Conservation (phyloP, 1,140 invertebrate species). For the Saxidomus purpurata region DNA sequence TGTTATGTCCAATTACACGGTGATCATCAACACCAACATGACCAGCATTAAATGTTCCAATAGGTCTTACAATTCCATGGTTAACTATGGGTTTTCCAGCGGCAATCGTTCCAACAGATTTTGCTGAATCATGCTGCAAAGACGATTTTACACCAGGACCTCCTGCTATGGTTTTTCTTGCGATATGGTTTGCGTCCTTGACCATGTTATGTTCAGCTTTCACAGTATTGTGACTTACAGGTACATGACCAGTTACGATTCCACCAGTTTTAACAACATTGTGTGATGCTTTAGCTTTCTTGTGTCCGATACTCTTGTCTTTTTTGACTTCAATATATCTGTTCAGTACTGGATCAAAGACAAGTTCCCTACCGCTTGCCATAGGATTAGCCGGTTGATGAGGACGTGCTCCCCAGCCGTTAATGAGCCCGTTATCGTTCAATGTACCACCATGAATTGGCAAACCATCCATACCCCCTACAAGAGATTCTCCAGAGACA, state of each 20-base stretch:
- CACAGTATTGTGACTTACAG: neutral
- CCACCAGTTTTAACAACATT: neutral
- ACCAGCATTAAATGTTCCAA: conserved; percentile 2
- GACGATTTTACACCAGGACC: neutral
- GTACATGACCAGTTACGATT: neutral
- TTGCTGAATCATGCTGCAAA: neutral
- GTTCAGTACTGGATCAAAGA: conserved; percentile 16
- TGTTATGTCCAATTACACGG: conserved; percentile 5
- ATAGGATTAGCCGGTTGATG: neutral
- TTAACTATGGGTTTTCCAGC: neutral
- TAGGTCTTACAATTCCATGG: neutral
- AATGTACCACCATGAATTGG: conserved; percentile 35
- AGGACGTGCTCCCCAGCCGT: conserved; percentile 21
- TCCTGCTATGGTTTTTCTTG: conserved; percentile 22
- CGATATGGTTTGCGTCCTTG: conserved; percentile 43
- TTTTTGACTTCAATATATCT: neutral
- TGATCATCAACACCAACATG: neutral
- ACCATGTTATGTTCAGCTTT: conserved; percentile 31
- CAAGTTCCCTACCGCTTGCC: conserved; percentile 2
- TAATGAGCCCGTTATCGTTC: neutral
- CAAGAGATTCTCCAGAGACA: neutral
- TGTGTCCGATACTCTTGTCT: neutral
- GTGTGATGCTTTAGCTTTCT: conserved; percentile 13
- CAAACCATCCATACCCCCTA: neutral
- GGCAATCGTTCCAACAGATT: neutral